phyloP scores from a whole-genome alignment of 2,888 invertebrate species.

The Lepas anatifera region DNA sequence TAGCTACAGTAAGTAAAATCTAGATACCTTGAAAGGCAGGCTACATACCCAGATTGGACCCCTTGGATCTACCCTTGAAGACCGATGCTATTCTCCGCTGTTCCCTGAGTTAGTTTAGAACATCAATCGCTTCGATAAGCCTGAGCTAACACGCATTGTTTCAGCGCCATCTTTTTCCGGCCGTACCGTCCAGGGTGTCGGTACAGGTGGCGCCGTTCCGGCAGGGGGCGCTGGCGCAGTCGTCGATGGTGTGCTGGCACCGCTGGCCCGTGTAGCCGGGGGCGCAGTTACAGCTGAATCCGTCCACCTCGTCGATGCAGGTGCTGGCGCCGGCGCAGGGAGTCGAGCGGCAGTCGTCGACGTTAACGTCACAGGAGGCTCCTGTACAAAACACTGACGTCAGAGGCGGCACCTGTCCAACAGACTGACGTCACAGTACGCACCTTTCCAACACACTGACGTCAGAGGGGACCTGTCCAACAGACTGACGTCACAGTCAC shows the following conservation, averaged over 20 bases:
- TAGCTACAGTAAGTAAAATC: no score
- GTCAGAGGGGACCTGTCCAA: no score
- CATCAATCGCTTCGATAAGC: no score
- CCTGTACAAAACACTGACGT: slow-evolving; percentile 54
- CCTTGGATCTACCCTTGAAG: background rate
- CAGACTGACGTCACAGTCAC: no score
- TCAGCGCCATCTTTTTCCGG: no score
- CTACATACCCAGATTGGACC: no score
- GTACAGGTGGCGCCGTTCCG: slow-evolving; percentile 81
- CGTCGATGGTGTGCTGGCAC: slow-evolving; percentile 86
- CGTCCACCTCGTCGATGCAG: slow-evolving; percentile 75
- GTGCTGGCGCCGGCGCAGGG: slow-evolving; percentile 89
- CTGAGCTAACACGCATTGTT: no score
- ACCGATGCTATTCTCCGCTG: no score
- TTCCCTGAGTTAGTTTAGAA: no score
- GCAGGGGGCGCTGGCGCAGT: slow-evolving; percentile 78
- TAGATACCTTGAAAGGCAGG: no score
- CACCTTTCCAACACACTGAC: no score
- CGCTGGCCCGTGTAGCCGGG: slow-evolving; percentile 86
- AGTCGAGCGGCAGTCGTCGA: slow-evolving; percentile 74
- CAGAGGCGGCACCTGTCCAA: background rate
- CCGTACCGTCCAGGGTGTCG: slow-evolving; percentile 64
- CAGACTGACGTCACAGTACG: no score
- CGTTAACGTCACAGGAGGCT: slow-evolving; percentile 71
- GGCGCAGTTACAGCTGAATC: slow-evolving; percentile 73